Evolutionary conservation across 2,888 invertebrate genomes (phyloP).

Genomic region (Cremastinae sp.): DNA sequence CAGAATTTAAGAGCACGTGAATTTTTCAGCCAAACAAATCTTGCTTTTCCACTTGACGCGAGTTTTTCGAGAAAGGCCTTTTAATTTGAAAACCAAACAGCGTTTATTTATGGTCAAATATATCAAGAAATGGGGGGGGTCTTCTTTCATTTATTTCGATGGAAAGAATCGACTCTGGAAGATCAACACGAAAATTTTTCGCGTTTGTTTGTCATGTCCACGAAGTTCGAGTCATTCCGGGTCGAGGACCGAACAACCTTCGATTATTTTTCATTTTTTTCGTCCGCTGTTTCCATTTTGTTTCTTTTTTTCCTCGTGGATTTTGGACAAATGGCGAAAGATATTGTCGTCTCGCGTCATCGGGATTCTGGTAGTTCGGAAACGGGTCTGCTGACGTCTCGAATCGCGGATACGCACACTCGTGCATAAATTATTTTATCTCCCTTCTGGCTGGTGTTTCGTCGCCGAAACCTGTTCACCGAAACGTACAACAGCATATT

Average conservation of each 20-base stretch:
- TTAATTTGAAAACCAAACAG: constrained; percentile 31
- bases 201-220: constrained; percentile 30
- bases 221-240: constrained; percentile 9
- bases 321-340: constrained; percentile 25
- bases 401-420: constrained; percentile 2
- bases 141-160: neutral
- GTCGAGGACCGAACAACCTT: constrained; percentile 58
- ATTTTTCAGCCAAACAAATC: constrained; percentile 17
- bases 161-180: constrained; percentile 29
- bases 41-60: neutral
- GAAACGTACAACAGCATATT: constrained; percentile 13
- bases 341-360: constrained; percentile 36
- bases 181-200: constrained; percentile 36
- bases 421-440: constrained; percentile 10
- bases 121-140: neutral
- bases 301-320: neutral
- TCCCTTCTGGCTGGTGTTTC: constrained; percentile 11
- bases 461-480: constrained; percentile 43
- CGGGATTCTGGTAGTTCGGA: constrained; percentile 24
- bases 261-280: constrained; percentile 29
- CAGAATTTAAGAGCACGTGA: neutral
- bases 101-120: neutral
- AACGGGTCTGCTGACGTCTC: constrained; percentile 25
- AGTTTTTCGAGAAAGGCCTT: constrained; percentile 34
- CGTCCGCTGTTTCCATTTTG: neutral